Evolutionary conservation across 2,888 invertebrate species (phyloP), one percentile per base, ranked within the genome.

Genomic region (Lasioglossum marginatum): DNA sequence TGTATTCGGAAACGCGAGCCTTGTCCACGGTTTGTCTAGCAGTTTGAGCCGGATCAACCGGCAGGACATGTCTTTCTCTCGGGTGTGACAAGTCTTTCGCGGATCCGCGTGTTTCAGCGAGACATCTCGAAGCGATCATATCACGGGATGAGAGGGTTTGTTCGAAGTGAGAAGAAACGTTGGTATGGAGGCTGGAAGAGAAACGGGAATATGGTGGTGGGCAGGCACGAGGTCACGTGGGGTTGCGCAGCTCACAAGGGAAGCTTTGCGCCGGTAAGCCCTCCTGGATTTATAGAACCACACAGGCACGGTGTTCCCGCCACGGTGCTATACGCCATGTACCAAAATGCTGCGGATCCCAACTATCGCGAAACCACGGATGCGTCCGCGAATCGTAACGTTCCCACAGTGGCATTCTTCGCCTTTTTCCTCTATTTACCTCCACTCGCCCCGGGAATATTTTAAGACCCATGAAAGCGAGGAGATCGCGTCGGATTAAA

Each of bases 261-360:
- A 95, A 95, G 95, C 95, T 95, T 95, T 95, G 95, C 93, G 94
- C 94, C 94, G 93, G 94, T 95, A 96, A 96, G 93, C 94, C 91
- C 93, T 91, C 89, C 89, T 93, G 94, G 94, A 94, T 94, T 94
- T 94, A 94, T 94, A 92, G 94, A 95, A 95, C 95, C 95, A 94
- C 95, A 95, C 94, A 93, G 93, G 85, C 86, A 90, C 90, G 88
- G 87, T 89, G 90, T 90, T 92, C 87, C 86, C 91, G 92, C 93
- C 92, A 92, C 91, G 91, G 87, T 90, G 91, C 92, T 92, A 92
- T 92, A 93, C 91, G 92, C 93, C 92, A 93, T 93, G 93, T 92
- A 94, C 94, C 93, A 92, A 94, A 94, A 93, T 92, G 91, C 93
- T 92, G 87, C 89, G 90, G 92, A 92, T 92, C 92, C 91, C 91